These are phyloP conservation scores for Muraenolepis orangiensis DNA, from an alignment of 2,797 vertebrate species.

Conservation along the genomic window DNA sequence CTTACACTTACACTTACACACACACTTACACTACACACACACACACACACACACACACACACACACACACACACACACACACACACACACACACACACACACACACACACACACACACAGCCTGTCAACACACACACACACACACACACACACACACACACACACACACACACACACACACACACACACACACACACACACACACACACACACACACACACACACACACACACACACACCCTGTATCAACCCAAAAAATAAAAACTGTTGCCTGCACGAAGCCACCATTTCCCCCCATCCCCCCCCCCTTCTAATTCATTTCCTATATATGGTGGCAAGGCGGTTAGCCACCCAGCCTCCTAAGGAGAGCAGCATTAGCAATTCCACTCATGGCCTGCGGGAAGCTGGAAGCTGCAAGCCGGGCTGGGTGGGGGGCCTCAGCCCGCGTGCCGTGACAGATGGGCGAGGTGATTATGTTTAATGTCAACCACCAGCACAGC, in stretches of 20 bases:
- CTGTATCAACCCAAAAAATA: neutral
- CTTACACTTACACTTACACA: too few relatives aligned
- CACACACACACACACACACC: neutral
- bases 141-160: neutral
- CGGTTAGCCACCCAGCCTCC: slow-evolving; percentile 36
- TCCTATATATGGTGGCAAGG: slow-evolving; percentile 34
- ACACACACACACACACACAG: neutral
- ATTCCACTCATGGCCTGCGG: slow-evolving; percentile 53
- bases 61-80: neutral
- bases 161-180: neutral
- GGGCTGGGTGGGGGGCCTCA: slow-evolving; percentile 22
- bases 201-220: neutral
- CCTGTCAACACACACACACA: neutral
- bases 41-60: too few relatives aligned
- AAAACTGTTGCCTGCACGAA: neutral
- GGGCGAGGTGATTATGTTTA: slow-evolving; percentile 63
- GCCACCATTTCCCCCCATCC: neutral
- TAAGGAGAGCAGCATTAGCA: slow-evolving; percentile 34
- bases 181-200: neutral
- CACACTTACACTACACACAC: too few relatives aligned
- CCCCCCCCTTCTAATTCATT: slow-evolving; percentile 26
- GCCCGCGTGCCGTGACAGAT: slow-evolving; percentile 48
- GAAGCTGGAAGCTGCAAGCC: slow-evolving; percentile 51
- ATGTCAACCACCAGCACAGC: slow-evolving; percentile 42
- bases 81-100: neutral